phyloP scores from a whole-genome alignment of 2,888 invertebrate genomes.

The Thysanoteuthis rhombus region DNA sequence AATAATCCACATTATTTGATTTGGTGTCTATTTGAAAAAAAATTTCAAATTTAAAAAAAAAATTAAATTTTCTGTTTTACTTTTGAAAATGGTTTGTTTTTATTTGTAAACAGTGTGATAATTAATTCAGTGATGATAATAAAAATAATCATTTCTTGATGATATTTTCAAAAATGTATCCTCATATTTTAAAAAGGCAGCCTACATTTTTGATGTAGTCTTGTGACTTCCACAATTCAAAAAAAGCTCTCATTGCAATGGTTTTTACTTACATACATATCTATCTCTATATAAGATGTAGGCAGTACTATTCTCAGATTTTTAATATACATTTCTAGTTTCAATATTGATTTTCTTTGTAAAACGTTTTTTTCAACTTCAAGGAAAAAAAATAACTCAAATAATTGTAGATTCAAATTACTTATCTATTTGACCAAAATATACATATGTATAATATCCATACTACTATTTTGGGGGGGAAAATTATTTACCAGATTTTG shows the following conservation, averaged over 20 bases:
- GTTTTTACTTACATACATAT: not conserved
- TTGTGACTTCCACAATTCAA: not conserved
- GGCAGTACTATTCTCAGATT: not conserved
- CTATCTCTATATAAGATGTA: not conserved
- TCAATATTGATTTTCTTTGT: not conserved
- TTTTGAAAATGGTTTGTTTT: not conserved
- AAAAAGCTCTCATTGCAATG: not conserved
- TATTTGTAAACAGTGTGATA: not conserved
- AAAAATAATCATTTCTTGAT: not conserved
- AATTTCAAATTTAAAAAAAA: not conserved
- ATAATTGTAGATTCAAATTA: too few relatives aligned
- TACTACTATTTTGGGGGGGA: too few relatives aligned
- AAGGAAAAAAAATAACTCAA: not conserved
- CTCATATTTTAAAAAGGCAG: not conserved
- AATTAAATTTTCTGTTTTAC: not conserved
- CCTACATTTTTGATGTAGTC: not conserved
- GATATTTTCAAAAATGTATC: not conserved
- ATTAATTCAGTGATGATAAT: too few relatives aligned
- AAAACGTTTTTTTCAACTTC: not conserved
- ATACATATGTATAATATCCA: too few relatives aligned
- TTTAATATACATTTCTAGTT: too few relatives aligned
- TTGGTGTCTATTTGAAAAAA: not conserved
- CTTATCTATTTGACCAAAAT: too few relatives aligned
- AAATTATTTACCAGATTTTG: too few relatives aligned
- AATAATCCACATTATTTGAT: not conserved